Evolutionary conservation across 1,140 invertebrate species (phyloP), one percentile per base, ranked within the genome.

Genomic region (Homarus americanus): DNA sequence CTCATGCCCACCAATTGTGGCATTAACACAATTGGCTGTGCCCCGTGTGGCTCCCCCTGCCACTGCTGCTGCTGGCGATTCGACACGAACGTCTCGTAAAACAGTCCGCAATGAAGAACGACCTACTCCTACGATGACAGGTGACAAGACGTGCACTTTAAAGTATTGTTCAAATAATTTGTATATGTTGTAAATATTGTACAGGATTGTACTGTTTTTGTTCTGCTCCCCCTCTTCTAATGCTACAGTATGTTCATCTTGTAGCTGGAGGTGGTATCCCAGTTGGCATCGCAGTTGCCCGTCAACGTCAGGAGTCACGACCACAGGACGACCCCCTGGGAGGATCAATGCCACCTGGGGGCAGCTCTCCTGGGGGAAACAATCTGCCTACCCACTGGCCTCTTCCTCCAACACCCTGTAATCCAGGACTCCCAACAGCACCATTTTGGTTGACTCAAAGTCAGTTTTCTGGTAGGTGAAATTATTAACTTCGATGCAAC

Each of bases 321-420:
- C 49, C 75, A 28, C 76, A 41, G 2, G 76, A 73, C 20, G 87
- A 73, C 63, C 2, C 82, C n/a, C 24, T 63, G 24, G 63, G 58
- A 38, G 72, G 49, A 76, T 28, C 44, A 24, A 40, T 38, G 17
- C 44, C 82, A 41, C 44, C 76, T 24, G 40, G 76, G 34, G 86
- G 53, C 9, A 69, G 24, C 32, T 73, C 82, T 0, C 58, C 83
- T 9, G 40, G 28, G 17, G 28, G 40, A 20, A 58, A 34, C 53
- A 34, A 44, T 4, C 9, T 82, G 9, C 69, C 88, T 34, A 53
- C 88, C 7, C 88, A 82, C 88, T 90, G 88, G 72, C 69, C 88
- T 10, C 82, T 90, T 32, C 88, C 88, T 40, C 88, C 88, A 49
- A 90, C 88, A 58, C 88, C 88, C 28, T 90, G 88, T 36, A 83